Conservation (phyloP, 2,113 vertebrate genomes). For the Montifringilla adamsi region DNA sequence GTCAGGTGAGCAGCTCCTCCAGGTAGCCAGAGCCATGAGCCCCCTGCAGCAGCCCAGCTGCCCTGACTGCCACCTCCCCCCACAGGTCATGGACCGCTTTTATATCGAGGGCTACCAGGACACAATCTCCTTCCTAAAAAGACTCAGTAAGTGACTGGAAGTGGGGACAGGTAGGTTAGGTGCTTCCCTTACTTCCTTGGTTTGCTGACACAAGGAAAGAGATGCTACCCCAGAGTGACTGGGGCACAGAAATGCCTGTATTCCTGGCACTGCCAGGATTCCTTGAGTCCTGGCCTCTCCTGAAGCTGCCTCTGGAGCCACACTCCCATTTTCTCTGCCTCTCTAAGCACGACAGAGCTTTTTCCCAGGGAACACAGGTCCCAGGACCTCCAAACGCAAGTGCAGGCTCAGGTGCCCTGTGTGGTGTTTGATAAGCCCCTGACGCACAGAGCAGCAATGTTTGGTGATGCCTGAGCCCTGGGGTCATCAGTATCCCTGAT, state of each 20-base stretch:
- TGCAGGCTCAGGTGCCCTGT: not conserved
- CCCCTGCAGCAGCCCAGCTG: not conserved
- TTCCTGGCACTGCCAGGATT: not conserved
- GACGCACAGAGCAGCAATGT: not conserved
- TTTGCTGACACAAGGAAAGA: not conserved
- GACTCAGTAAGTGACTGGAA: slow-evolving; percentile 6
- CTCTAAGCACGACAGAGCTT: not conserved
- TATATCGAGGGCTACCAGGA: not conserved
- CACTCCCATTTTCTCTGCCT: not conserved
- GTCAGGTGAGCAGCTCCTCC: slow-evolving; percentile 55
- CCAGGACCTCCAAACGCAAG: not conserved
- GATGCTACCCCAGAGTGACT: not conserved
- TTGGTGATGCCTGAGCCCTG: not conserved
- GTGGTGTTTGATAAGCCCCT: not conserved
- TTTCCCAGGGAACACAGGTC: not conserved
- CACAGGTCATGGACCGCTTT: not conserved
- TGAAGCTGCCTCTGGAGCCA: not conserved
- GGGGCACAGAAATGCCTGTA: not conserved
- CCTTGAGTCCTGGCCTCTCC: not conserved
- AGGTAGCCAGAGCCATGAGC: not conserved
- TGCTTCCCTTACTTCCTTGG: fast-evolving
- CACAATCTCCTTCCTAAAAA: not conserved
- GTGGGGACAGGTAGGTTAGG: not conserved
- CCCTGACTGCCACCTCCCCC: not conserved
- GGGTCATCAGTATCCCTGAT: not conserved